These are phyloP conservation scores for roundworm (Caenorhabditis elegans) DNA, from an alignment of 1,140 invertebrate genomes.

Conservation along the genomic window DNA sequence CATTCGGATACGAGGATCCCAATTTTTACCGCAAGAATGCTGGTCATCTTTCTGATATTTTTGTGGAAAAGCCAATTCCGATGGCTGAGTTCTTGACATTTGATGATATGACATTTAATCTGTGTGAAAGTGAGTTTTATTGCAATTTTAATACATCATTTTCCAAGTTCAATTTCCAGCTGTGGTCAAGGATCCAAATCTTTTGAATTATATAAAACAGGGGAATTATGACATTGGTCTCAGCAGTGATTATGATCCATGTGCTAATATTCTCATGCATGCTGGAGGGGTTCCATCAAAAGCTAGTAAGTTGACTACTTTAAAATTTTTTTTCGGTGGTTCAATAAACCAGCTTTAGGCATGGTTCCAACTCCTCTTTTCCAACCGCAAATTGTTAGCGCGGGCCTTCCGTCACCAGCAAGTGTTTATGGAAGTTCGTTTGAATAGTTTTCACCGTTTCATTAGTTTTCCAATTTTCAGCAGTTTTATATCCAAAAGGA, in stretches of 20 bases:
- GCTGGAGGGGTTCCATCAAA: not conserved
- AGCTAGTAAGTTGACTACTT: not conserved
- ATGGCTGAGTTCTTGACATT: not conserved
- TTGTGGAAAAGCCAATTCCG: not conserved
- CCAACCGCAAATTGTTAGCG: not conserved
- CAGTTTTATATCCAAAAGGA: not conserved
- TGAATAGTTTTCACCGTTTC: not conserved
- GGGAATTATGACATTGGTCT: conserved; percentile 1
- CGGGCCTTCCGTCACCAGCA: not conserved
- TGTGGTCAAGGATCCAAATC: not conserved
- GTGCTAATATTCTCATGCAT: conserved; percentile 6
- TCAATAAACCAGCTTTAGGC: too few species aligned
- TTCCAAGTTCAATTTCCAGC: not conserved
- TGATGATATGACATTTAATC: not conserved
- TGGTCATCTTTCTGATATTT: not conserved
- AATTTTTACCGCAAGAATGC: not conserved
- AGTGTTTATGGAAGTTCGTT: conserved; percentile 9
- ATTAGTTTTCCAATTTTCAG: not conserved
- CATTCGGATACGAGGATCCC: conserved; percentile 3
- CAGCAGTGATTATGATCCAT: conserved; percentile 24
- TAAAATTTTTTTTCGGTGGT: not conserved
- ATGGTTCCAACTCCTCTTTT: conserved; percentile 11
- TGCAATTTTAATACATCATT: too few species aligned
- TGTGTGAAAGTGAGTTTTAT: conserved; percentile 1
- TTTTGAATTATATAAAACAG: not conserved